Evolutionary conservation across 1,140 invertebrate species (phyloP).

Genomic region (Pseudomyrmex sp.): DNA sequence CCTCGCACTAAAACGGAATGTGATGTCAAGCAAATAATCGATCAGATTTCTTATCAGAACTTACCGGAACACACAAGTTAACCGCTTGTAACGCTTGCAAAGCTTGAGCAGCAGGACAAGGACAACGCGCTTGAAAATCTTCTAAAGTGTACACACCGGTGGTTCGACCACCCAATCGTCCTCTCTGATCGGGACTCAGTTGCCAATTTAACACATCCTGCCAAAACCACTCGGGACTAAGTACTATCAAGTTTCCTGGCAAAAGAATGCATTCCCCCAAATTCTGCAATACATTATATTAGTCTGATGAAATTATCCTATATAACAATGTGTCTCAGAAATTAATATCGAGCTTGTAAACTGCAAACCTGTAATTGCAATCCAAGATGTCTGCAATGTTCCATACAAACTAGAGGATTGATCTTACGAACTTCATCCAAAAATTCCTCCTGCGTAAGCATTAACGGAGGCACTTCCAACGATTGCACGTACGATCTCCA

Average conservation of each 20-base stretch:
- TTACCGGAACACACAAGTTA: conserved; percentile 89
- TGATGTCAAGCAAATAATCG: neutral
- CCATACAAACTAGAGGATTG: conserved; percentile 82
- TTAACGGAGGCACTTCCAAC: conserved; percentile 81
- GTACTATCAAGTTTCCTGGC: conserved; percentile 89
- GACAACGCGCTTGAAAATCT: conserved; percentile 92
- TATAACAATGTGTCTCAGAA: neutral
- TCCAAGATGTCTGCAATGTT: conserved; percentile 81
- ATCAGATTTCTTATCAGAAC: conserved; percentile 45
- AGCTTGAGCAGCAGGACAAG: conserved; percentile 90
- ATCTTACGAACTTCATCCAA: conserved; percentile 81
- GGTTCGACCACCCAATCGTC: conserved; percentile 87
- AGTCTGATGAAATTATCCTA: neutral
- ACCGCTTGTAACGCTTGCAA: conserved; percentile 89
- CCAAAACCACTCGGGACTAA: conserved; percentile 92
- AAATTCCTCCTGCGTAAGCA: conserved; percentile 80
- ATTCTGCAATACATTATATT: conserved; percentile 69
- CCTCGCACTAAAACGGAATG: conserved; percentile 87
- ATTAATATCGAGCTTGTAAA: neutral
- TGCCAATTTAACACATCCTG: conserved; percentile 90
- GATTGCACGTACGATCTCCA: conserved; percentile 81
- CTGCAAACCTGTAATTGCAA: conserved; percentile 80
- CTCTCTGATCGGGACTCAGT: conserved; percentile 88
- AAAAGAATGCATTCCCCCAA: conserved; percentile 83
- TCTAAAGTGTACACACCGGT: conserved; percentile 92